Conservation (phyloP, 2,888 invertebrate genomes). For the Cantharis rustica region DNA sequence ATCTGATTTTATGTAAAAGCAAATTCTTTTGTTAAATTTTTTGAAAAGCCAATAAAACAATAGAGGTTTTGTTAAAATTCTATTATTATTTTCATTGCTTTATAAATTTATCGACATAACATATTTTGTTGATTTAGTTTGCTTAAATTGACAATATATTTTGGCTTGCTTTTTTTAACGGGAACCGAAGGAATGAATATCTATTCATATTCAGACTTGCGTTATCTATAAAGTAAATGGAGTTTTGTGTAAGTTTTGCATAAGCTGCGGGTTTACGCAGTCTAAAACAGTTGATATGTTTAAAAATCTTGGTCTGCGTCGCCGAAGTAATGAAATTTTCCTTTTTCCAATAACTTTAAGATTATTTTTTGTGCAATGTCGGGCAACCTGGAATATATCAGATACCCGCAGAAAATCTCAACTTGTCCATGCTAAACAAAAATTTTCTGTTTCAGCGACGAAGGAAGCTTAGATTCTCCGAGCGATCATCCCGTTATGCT, state of each 20-base stretch:
- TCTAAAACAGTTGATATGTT: not conserved
- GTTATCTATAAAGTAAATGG: not conserved
- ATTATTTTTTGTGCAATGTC: not conserved
- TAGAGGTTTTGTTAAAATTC: not conserved
- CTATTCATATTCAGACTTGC: not conserved
- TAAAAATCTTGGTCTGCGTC: not conserved
- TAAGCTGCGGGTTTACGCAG: not conserved
- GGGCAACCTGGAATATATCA: too few relatives aligned
- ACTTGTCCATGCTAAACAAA: not conserved
- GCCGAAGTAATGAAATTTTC: not conserved
- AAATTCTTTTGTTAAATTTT: too few relatives aligned
- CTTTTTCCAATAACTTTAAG: not conserved
- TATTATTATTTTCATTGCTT: not conserved
- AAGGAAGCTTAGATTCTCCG: conserved; percentile 55
- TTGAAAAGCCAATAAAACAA: not conserved
- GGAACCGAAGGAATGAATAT: not conserved
- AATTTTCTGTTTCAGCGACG: conserved; percentile 45
- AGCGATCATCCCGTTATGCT: conserved; percentile 54
- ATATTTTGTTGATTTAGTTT: not conserved
- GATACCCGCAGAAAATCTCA: not conserved
- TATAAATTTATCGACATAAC: not conserved
- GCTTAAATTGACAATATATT: not conserved
- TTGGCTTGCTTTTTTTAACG: not conserved
- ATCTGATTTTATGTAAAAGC: too few relatives aligned
- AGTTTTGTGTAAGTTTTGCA: not conserved